These are phyloP conservation scores for Lemur catta DNA, from an alignment of 2,797 vertebrate species.

Conservation along the genomic window DNA sequence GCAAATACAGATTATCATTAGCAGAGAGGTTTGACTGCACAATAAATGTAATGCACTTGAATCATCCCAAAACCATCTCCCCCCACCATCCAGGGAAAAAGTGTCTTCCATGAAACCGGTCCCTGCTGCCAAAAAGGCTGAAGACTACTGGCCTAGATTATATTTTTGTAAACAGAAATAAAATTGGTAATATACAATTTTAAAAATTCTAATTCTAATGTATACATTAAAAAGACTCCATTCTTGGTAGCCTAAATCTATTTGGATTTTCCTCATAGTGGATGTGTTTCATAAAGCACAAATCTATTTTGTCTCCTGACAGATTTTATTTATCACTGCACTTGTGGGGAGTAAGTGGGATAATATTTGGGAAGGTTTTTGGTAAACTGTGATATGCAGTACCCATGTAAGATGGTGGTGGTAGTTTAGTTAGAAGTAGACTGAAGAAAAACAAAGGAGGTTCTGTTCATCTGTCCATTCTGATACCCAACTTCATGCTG, in stretches of 20 bases:
- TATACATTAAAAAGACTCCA: not conserved
- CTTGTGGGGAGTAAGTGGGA: slow-evolving; percentile 8
- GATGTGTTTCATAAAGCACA: not conserved
- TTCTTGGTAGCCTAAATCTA: not conserved
- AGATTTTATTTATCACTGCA: slow-evolving; percentile 35
- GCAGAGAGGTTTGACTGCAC: too few species aligned
- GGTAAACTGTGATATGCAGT: slow-evolving; percentile 16
- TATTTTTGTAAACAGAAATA: slow-evolving; percentile 9
- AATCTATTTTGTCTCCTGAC: not conserved
- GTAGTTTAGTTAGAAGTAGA: not conserved
- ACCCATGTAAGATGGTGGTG: not conserved
- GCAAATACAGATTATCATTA: too few species aligned
- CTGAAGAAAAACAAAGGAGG: not conserved
- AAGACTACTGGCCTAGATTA: not conserved
- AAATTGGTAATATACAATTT: not conserved
- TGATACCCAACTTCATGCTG: not conserved
- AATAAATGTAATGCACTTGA: too few species aligned
- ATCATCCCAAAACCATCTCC: too few species aligned
- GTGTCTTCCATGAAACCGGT: too few species aligned
- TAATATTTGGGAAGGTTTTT: slow-evolving; percentile 36
- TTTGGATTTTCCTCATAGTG: not conserved
- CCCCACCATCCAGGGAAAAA: too few species aligned
- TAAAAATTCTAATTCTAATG: not conserved
- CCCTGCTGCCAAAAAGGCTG: too few species aligned
- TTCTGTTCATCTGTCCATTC: not conserved